Evolutionary conservation across 2,113 vertebrate species (phyloP).

Genomic region (Pseudopodoces humilis): DNA sequence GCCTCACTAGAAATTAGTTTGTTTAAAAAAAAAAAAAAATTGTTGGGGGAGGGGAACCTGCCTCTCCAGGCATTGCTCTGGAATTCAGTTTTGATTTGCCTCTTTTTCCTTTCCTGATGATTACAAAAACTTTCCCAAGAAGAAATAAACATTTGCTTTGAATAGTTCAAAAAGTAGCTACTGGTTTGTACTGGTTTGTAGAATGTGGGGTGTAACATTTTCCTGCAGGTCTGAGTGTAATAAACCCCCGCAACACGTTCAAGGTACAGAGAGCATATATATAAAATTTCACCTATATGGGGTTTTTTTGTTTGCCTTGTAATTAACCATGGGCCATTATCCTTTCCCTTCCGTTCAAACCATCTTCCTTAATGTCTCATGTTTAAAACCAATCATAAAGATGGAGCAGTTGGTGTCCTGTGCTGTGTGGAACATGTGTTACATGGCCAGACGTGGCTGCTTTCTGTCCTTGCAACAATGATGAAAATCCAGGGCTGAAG

Average conservation of each 20-base stretch:
- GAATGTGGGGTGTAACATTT: not conserved
- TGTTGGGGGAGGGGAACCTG: not conserved
- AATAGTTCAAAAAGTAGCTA: not conserved
- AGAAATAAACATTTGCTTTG: not conserved
- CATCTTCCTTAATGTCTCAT: not conserved
- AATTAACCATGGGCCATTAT: not conserved
- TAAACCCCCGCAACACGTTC: not conserved
- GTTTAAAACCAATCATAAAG: not conserved
- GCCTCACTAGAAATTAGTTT: not conserved
- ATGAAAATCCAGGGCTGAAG: not conserved
- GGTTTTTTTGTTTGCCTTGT: not conserved
- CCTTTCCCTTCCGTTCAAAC: not conserved
- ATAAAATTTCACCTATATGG: not conserved
- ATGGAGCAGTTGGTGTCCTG: not conserved
- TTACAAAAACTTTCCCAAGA: not conserved
- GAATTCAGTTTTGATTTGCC: slow-evolving; percentile 4
- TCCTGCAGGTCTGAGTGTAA: not conserved
- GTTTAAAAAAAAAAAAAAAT: not conserved
- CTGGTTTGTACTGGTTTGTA: not conserved
- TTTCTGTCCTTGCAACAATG: not conserved
- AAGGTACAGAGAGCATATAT: not conserved
- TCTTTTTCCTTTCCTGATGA: not conserved
- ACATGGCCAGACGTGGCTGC: not conserved
- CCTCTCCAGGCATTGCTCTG: slow-evolving; percentile 19
- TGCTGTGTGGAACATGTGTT: not conserved